Percentiles rank a stretch among this genome's conserved stretches.
phyloP scores from a whole-genome alignment of 2,797 vertebrate species.

The Arnoldichthys spilopterus region DNA sequence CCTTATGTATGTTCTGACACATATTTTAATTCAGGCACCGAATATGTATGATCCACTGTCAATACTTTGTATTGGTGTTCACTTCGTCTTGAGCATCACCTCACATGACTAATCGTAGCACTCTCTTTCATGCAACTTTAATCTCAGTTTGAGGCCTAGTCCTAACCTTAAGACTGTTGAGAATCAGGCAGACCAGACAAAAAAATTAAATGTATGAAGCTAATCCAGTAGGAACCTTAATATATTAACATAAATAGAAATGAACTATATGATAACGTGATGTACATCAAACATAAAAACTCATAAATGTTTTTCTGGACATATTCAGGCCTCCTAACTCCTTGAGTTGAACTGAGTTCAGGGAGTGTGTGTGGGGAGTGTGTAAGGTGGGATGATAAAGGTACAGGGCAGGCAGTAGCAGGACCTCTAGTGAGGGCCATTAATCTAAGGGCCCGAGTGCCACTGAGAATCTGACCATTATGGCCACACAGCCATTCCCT shows the following conservation, averaged over 20 bases:
- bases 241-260: not conserved
- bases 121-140: no score
- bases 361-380: constrained; percentile 38
- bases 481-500: constrained; percentile 73
- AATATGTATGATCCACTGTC: no score
- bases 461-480: constrained; percentile 62
- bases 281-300: not conserved
- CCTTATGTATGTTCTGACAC: not conserved
- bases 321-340: not conserved
- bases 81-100: no score
- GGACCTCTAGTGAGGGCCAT: constrained; percentile 60
- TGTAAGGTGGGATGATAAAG: constrained; percentile 53
- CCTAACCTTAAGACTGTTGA: not conserved
- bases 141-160: not conserved
- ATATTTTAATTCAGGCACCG: not conserved
- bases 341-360: constrained; percentile 29
- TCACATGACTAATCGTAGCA: not conserved
- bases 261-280: not conserved
- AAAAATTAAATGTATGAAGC: no score
- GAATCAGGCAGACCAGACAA: no score
- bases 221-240: no score
- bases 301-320: not conserved
- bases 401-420: constrained; percentile 55
- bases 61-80: no score
- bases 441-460: constrained; percentile 69